Base-by-base conservation (phyloP, 1,140 invertebrate genomes). In the Lepidurus arcticus region DNA sequence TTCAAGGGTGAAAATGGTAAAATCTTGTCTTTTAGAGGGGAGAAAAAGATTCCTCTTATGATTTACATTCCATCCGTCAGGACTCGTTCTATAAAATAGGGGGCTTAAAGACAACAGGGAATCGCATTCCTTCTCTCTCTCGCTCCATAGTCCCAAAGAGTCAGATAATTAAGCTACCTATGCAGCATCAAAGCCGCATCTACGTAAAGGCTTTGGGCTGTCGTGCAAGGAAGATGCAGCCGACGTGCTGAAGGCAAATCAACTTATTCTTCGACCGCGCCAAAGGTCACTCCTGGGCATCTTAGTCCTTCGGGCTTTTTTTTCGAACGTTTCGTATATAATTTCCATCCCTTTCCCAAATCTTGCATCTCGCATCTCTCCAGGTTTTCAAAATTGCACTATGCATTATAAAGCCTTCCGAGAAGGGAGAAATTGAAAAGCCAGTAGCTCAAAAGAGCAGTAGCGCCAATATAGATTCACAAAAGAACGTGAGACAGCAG, bases 81-180 rank as follows among this genome's bases (percentile, higher is more conserved):
- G 53, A 65, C 21, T 16, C 16, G 53, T 9, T 65, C 16, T 16
- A 65, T 65, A 65, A 65, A 65, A 21, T 10, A 65, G 53, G n/a
- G 53, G 16, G 4, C n/a, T 65, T 4, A 34, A 34, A 34, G 34
- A 34, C 34, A 34, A 2, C 34, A 4, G 34, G 34, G 34, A 4
- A 34, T 34, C 34, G 34, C 34, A 34, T 34, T 34, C 34, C 34
- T 34, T 34, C 34, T 34, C 34, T 34, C 34, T 34, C 34, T 65
- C 7, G 0, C 21, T 16, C 53, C 21, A 65, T 65, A 65, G 47
- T 34, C n/a, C 53, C 53, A 65, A 21, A 65, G 21, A n/a, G 53
- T 16, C 21, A n/a, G 53, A 65, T 65, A 65, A 65, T 65, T 65
- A 65, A 34, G 53, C 13, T 65, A 65, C 53, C 53, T 65, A 65